Evolutionary conservation across 2,797 vertebrate genomes (phyloP), one percentile per base, ranked within the genome.

Genomic region (Manis javanica): DNA sequence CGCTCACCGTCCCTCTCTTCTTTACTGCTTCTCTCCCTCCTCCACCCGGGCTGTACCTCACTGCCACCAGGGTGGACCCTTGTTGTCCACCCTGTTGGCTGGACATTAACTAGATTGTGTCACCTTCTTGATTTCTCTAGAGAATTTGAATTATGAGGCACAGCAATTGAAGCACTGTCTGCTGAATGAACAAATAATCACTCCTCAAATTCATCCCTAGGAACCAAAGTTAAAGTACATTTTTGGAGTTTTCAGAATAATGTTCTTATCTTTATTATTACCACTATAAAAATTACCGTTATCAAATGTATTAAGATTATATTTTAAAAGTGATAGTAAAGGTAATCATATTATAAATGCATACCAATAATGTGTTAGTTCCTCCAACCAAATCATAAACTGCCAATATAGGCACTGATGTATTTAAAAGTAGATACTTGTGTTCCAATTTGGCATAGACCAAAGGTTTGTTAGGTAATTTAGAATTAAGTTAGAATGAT

Each of bases 361-460:
- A 53, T 87, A 21, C 14, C 74, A 55, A 46, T 1, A 42, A 55
- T 68, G 21, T 5, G 37, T 72, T 94, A 63, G 23, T 61, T 85
- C 23, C 5, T 51, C 12, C 31, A 4, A 29, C 12, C 72, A 95
- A 81, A 92, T 26, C 21, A 34, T 16, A 53, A 13, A n/a, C 1
- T 21, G 72, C 55, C 68, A 88, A 1, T 53, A 15, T 19, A 49
- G 24, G 10, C 5, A 83, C 5, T 2, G 10, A 87, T 26, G 1
- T 23, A 55, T 59, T 96, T 88, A 94, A 87, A 92, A 86, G n/a
- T 53, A 94, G 31, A 85, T 7, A 21, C 9, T 81, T 84, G 21
- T 63, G 34, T 85, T 88, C 3, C 49, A 75, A 63, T 95, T 85
- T 84, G 23, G 31, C 39, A 53, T 86, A 89, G 19, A 69, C 1